phyloP scores from a whole-genome alignment of 2,888 invertebrate species.

The Gerris lacustris region DNA sequence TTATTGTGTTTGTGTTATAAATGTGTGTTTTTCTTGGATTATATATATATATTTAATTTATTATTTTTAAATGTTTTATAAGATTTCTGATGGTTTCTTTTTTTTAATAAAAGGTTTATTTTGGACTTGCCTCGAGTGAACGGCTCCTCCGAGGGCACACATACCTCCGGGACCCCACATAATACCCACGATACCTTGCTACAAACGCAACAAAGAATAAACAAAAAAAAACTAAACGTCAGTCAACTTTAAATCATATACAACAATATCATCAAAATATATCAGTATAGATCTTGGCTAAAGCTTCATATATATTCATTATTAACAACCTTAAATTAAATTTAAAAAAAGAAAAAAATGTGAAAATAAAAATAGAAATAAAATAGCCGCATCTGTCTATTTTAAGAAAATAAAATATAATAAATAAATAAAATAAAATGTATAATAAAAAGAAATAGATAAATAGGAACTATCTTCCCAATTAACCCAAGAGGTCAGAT shows the following conservation, averaged over 20 bases:
- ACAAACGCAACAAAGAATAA: conserved; percentile 9
- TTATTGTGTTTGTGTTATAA: no score
- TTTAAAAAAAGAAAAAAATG: no score
- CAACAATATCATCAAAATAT: conserved; percentile 9
- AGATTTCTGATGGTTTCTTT: conserved; percentile 15
- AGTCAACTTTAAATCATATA: conserved; percentile 23
- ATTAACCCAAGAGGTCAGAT: no score
- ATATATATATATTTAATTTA: conserved; percentile 11
- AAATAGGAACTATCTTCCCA: no score
- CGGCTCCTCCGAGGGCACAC: conserved; percentile 22
- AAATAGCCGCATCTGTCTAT: no score
- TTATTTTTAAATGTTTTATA: conserved; percentile 18
- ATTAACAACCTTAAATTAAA: no score
- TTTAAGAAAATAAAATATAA: no score
- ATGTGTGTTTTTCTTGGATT: no score
- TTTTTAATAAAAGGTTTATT: background rate
- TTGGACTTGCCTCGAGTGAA: conserved; percentile 20
- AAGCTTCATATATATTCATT: no score
- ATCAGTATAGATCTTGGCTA: background rate
- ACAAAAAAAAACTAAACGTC: conserved; percentile 26
- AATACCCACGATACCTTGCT: conserved; percentile 27
- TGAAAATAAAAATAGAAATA: no score
- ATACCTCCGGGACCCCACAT: conserved; percentile 26
- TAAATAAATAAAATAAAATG: no score
- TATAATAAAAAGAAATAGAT: no score